phyloP scores from a whole-genome alignment of 2,888 invertebrate species.

The Asteroscopus sphinx region DNA sequence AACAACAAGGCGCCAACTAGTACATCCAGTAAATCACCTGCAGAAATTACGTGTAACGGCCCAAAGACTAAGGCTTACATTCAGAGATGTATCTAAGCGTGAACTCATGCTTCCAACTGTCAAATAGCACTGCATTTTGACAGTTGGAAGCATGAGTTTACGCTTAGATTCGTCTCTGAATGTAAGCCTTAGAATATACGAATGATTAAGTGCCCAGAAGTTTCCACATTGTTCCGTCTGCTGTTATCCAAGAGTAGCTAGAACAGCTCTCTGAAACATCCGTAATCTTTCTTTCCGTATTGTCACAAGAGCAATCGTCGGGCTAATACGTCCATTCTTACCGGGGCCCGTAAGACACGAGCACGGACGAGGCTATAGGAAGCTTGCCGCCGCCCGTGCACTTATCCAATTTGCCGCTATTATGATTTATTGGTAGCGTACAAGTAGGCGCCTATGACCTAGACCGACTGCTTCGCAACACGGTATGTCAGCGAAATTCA shows the following conservation, averaged over 20 bases:
- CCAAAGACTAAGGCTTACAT: no score
- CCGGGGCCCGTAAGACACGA: constrained; percentile 73
- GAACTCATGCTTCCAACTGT: no score
- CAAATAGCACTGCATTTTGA: no score
- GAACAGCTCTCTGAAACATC: constrained; percentile 22
- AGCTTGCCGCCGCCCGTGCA: constrained; percentile 76
- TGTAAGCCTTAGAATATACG: no score
- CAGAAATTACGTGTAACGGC: no score
- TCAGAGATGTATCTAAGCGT: no score
- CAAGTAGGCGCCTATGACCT: constrained; percentile 82
- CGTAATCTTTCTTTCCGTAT: constrained; percentile 40
- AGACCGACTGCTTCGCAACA: constrained; percentile 69
- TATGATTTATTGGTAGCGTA: constrained; percentile 84
- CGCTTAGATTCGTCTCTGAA: no score
- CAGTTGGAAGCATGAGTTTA: no score
- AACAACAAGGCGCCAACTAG: no score
- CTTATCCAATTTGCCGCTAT: constrained; percentile 87
- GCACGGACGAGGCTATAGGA: constrained; percentile 83
- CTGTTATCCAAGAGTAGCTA: background rate
- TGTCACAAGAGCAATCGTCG: constrained; percentile 33
- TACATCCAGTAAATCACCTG: no score
- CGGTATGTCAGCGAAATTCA: constrained; percentile 33
- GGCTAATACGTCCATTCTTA: constrained; percentile 51
- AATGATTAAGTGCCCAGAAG: background rate
- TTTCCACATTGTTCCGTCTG: constrained; percentile 1